phyloP scores from a whole-genome alignment of 1,140 invertebrate species.

The Calliphora vicina region DNA sequence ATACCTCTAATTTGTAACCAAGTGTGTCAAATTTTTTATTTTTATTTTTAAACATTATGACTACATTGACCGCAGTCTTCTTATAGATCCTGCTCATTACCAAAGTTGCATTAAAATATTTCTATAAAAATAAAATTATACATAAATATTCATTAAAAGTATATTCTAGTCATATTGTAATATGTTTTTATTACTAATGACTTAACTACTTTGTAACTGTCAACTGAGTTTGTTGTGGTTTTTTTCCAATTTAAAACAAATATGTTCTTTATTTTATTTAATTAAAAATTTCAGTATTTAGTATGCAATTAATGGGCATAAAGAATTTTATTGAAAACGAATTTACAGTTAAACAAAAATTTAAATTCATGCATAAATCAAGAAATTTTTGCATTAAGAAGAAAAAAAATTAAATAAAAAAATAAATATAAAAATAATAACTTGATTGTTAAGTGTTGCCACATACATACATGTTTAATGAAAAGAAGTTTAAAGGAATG shows the following conservation, averaged over 20 bases:
- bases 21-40: too few species aligned
- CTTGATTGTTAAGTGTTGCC: too few species aligned
- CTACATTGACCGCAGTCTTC: too few species aligned
- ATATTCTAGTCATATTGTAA: neutral
- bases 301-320: neutral
- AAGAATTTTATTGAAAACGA: neutral
- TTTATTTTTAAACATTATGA: too few species aligned
- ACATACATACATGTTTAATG: too few species aligned
- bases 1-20: too few species aligned
- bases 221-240: neutral
- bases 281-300: neutral
- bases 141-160: too few species aligned
- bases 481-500: too few species aligned
- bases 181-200: neutral
- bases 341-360: neutral
- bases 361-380: slow-evolving; percentile 1
- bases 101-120: too few species aligned
- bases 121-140: too few species aligned
- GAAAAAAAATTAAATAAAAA: neutral
- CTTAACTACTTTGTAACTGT: neutral
- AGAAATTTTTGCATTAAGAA: neutral
- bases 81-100: too few species aligned
- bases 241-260: neutral
- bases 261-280: neutral
- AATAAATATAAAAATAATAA: neutral